phyloP scores from a whole-genome alignment of 1,140 invertebrate genomes.

The Heliconius himera region DNA sequence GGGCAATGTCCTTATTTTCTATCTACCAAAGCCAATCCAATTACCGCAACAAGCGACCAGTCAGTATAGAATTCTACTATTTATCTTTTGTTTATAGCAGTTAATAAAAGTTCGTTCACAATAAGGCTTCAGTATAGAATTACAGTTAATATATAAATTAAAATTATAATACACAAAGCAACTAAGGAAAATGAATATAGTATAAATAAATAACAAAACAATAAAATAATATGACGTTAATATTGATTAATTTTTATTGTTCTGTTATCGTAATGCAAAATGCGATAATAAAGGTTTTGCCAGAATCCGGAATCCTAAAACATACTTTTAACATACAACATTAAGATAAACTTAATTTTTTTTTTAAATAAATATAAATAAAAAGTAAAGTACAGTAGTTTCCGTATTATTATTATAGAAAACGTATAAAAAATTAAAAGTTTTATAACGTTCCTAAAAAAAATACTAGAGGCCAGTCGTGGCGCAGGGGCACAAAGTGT shows the following conservation, averaged over 20 bases:
- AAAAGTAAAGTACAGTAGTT: too few relatives aligned
- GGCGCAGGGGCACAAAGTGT: too few relatives aligned
- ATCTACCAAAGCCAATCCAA: conserved; percentile 10
- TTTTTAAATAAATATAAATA: too few relatives aligned
- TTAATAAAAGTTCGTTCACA: conserved; percentile 3
- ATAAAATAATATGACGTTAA: background rate
- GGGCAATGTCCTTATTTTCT: conserved; percentile 3
- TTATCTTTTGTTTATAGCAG: conserved; percentile 11
- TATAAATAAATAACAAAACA: background rate
- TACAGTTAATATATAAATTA: background rate
- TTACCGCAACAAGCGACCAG: conserved; percentile 10
- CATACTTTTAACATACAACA: too few relatives aligned
- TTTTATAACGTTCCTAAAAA: too few relatives aligned
- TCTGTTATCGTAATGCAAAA: too few relatives aligned
- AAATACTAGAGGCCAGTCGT: too few relatives aligned
- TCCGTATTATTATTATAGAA: too few relatives aligned
- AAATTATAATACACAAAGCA: background rate
- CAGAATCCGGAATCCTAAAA: too few relatives aligned
- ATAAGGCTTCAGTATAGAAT: background rate
- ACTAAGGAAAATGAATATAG: background rate
- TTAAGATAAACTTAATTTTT: too few relatives aligned
- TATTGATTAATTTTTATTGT: background rate
- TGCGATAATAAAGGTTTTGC: too few relatives aligned
- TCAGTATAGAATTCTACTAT: conserved; percentile 7
- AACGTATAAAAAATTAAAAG: too few relatives aligned